Evolutionary conservation across 2,113 vertebrate genomes (phyloP).

Genomic region (Rhineura floridana): DNA sequence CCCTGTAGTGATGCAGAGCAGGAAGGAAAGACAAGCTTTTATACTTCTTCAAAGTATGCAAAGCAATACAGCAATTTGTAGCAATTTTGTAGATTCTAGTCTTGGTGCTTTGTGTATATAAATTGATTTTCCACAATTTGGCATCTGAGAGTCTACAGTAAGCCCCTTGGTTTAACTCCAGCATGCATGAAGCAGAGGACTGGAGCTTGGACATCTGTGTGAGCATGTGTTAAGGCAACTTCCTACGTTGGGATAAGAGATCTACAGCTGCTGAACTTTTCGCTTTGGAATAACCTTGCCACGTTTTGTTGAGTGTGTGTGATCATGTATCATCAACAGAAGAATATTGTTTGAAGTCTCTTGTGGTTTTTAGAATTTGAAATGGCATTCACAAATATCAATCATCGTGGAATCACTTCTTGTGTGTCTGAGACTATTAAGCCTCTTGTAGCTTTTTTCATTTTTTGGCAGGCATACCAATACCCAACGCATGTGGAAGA

Average conservation of each 20-base stretch:
- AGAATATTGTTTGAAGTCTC: neutral
- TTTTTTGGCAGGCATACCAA: neutral
- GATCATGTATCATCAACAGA: neutral
- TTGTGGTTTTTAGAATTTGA: neutral
- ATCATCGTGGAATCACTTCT: neutral
- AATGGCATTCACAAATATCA: neutral
- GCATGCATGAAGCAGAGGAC: neutral
- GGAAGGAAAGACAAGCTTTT: neutral
- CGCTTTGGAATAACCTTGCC: neutral
- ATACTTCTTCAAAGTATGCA: neutral
- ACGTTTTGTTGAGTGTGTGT: neutral
- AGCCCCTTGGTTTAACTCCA: conserved; percentile 9
- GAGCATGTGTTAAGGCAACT: accelerated
- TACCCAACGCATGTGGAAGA: neutral
- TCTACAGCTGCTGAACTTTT: accelerated
- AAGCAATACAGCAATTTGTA: neutral
- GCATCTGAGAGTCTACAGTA: neutral
- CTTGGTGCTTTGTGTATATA: conserved; percentile 6
- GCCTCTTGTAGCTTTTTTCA: neutral
- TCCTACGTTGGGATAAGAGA: neutral
- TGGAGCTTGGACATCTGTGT: neutral
- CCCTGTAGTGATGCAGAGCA: neutral
- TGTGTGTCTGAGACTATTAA: neutral
- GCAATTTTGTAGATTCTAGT: neutral
- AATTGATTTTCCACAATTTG: neutral